Base-by-base conservation (phyloP, 1,140 invertebrate species). In the Drosophila burlai region DNA sequence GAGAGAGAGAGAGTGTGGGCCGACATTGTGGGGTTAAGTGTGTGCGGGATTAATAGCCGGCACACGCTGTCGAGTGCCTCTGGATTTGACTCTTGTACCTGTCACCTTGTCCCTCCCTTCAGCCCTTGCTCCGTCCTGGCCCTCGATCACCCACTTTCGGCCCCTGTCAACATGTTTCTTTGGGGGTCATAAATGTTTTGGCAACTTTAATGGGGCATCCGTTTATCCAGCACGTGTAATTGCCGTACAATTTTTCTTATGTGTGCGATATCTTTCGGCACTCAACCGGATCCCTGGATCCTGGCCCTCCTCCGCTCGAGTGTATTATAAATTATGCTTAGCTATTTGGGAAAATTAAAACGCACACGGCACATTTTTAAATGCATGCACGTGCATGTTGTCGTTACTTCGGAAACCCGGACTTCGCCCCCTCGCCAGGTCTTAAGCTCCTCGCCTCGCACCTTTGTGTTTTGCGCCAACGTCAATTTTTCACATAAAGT, bases 401-500 rank as follows among this genome's bases (percentile, higher is more conserved):
- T 78, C 75, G 50, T 65, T 66, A 77, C 65, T 52, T 65, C 54
- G 29, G 52, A 45, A 24, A 31, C 57, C 50, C 29, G 29, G 59
- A n/a, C 40, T 24, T 26, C 24, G 15, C 11, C 43, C 18, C 24
- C 49, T 15, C n/a, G 1, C 40, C 29, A 24, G 29, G 31, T 34
- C 46, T 46, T 18, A 45, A 15, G 45, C 36, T 31, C 68, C 29
- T 34, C n/a, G 29, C 21, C 59, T 68, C 45, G 52, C 68, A 62
- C 76, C 68, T 64, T 43, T 66, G 66, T 74, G 58, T 60, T 72
- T 89, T 76, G 76, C 68, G 72, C 64, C 73, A 79, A 61, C 83
- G 82, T 90, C 85, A 90, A 90, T 90, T 90, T 90, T 90, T 90
- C 85, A 90, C 85, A 90, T 90, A 85, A 90, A 90, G 79, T 90